Percentiles rank a stretch among this genome's conserved stretches.
Evolutionary conservation across 2,113 vertebrate genomes (phyloP).

Genomic region (Acrocephalus kingi): DNA sequence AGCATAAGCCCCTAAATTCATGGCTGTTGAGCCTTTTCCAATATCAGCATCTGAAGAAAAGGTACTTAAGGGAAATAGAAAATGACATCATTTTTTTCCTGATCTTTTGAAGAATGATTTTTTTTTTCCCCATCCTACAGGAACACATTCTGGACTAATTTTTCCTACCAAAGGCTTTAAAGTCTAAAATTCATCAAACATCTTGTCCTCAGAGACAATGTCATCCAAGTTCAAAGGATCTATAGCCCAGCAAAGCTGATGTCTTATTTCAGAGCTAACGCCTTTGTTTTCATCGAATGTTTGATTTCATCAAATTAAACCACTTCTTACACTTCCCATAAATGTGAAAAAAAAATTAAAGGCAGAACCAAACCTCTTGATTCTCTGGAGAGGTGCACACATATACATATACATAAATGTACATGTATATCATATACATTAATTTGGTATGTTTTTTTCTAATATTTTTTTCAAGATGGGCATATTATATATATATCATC

Average conservation of each 20-base stretch:
- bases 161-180: conserved; percentile 76
- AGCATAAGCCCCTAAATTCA: conserved; percentile 69
- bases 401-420: neutral
- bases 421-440: neutral
- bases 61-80: conserved; percentile 77
- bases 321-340: conserved; percentile 58
- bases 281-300: conserved; percentile 67
- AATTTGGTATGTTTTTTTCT: neutral
- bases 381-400: neutral
- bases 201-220: conserved; percentile 80
- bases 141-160: conserved; percentile 76
- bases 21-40: conserved; percentile 72
- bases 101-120: conserved; percentile 74
- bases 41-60: conserved; percentile 54
- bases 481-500: neutral
- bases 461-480: neutral
- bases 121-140: conserved; percentile 42
- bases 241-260: conserved; percentile 72
- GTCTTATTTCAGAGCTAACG: conserved; percentile 72
- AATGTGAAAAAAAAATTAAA: conserved; percentile 47
- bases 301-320: conserved; percentile 77
- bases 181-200: conserved; percentile 79
- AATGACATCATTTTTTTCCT: conserved; percentile 65
- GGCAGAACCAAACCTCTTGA: conserved; percentile 39
- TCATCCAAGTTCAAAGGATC: conserved; percentile 79